Base-by-base conservation (phyloP, 2,113 vertebrate species). In the Phylloscopus whistleri region DNA sequence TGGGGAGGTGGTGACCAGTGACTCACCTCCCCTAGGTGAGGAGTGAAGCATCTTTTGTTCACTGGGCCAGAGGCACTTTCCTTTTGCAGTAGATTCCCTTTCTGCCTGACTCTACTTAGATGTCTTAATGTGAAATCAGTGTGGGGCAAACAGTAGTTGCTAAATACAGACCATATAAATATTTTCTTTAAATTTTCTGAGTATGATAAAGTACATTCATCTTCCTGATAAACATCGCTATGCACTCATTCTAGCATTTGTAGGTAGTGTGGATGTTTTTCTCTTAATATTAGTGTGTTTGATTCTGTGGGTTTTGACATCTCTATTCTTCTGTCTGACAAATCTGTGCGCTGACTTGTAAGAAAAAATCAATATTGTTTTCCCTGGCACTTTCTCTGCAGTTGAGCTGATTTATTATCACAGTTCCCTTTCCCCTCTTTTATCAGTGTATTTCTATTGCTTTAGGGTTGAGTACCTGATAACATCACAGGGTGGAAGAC, bases 341-440 rank as follows among this genome's bases (percentile, higher is more conserved):
- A 96, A 97, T 97, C 91, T 97, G 97, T 96, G 97, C 82, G 2
- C 95, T 96, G 97, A 97, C 97, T 97, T 96, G 96, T 97, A 85
- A 97, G 96, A 91, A 95, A 96, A 98, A 98, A 98, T 98, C 97
- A 96, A 98, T 98, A 96, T 95, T 83, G 95, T 74, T 96, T 96
- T 97, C 96, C 93, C 91, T 86, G 96, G 97, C 68, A 90, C 92
- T 95, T 96, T 97, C 96, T 96, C 89, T 97, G 87, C 97, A 97
- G 97, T 97, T 98, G 97, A 94, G 87, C 86, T 97, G 98, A 98
- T 96, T 97, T 98, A 97, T 97, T 92, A 80, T 95, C 62, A 68
- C 63, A 43, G 94, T 90, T 91, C 89, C 89, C 62, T 94, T 93
- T 93, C 95, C 89, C 64, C 75, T 93, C 97, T 89, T 95, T 97